Conservation (phyloP, 2,888 invertebrate species). For the Chrysina gloriosa region DNA sequence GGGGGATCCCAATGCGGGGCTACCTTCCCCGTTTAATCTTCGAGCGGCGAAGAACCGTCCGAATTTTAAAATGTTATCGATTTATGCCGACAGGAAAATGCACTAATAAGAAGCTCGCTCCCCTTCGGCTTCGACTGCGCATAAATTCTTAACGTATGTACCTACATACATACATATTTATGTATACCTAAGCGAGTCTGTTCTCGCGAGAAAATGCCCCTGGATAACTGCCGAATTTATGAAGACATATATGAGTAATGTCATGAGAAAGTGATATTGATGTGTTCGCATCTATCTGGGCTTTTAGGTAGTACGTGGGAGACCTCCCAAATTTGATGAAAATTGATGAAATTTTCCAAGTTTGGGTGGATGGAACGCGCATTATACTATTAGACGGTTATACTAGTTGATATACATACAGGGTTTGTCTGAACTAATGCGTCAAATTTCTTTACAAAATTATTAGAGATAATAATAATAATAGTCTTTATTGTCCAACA, state of each 20-base stretch:
- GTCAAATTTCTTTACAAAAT: too few relatives aligned
- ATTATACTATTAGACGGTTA: too few relatives aligned
- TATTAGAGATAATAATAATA: too few relatives aligned
- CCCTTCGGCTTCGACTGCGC: background rate
- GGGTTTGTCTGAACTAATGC: too few relatives aligned
- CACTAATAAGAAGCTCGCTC: background rate
- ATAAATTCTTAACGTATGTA: background rate
- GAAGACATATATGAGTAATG: constrained; percentile 10
- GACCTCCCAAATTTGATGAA: background rate
- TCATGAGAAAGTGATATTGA: constrained; percentile 10
- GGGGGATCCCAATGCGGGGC: too few relatives aligned
- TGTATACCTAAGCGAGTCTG: background rate
- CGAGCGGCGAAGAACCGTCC: background rate
- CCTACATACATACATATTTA: background rate
- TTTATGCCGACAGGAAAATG: background rate
- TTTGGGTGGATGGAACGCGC: background rate
- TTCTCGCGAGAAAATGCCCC: background rate
- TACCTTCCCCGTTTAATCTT: too few relatives aligned
- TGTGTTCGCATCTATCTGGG: background rate
- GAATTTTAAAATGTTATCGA: background rate
- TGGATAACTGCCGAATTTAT: background rate
- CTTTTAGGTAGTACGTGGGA: background rate
- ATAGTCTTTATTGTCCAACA: too few relatives aligned
- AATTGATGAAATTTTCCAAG: background rate
- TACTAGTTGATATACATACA: too few relatives aligned